Base-by-base conservation (phyloP, 2,888 invertebrate species). In the Synanthedon myopaeformis region DNA sequence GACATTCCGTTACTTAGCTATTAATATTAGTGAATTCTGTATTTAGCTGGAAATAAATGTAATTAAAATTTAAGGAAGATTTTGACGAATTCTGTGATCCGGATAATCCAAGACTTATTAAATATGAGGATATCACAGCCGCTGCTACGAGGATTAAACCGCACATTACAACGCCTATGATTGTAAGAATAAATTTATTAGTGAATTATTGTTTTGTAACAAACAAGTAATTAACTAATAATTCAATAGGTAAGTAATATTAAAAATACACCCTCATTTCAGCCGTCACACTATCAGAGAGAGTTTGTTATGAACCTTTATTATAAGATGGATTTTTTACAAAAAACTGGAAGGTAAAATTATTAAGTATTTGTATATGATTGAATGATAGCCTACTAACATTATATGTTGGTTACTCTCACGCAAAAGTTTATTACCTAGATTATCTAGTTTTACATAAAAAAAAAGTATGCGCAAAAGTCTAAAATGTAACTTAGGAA, bases 21-120 rank as follows among this genome's bases (percentile, higher is more conserved):
- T 28, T 28, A 28, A 8, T 28, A 28, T 6, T 28, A 35, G 35
- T 35, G 10, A 35, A 35, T 35, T 35, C 35, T 35, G 35, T 35
- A 35, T 35, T 10, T 35, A 8, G 8, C 35, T 35, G 6, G n/a
- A n/a, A 42, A 12, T 42, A 42, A 42, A 42, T 1, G 13, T 42
- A 6, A n/a, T 11, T 13, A 11, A 13, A 42, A 52, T 57, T 64
- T 55, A 57, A 86, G 86, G 85, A 82, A 58, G 82, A 85, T 61
- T 79, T 72, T 56, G 86, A 86, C 58, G 81, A 80, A 59, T 70
- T 63, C 56, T 79, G 86, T 60, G 83, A 85, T 57, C 84, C 83
- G 13, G 78, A 80, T 5, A 76, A 78, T 54, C 87, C 86, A 3
- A 70, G 56, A 57, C 55, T 58, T 3, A 59, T 86, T 12, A 72